Percentiles rank a stretch among this genome's conserved stretches.
Evolutionary conservation across 2,888 invertebrate species (phyloP).

Genomic region (Temnothorax unifasciatus): DNA sequence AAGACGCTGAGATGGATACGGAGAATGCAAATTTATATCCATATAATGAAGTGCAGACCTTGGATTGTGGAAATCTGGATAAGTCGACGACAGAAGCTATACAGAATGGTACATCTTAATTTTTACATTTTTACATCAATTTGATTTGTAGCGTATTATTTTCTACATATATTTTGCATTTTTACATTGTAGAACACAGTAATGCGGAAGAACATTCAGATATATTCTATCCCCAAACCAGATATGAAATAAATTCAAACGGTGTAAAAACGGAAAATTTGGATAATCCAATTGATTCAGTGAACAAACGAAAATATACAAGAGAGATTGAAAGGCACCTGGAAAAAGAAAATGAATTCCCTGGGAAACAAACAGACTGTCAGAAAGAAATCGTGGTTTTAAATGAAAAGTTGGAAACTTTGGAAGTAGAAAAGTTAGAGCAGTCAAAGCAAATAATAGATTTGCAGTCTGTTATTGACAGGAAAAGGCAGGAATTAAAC

Average conservation of each 20-base stretch:
- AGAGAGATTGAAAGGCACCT: slow-evolving; percentile 65
- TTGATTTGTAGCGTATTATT: not conserved
- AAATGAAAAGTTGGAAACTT: slow-evolving; percentile 86
- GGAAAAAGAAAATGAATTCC: slow-evolving; percentile 64
- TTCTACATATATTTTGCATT: not conserved
- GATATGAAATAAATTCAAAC: slow-evolving; percentile 42
- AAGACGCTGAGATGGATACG: slow-evolving; percentile 48
- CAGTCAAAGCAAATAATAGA: slow-evolving; percentile 85
- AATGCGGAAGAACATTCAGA: slow-evolving; percentile 13
- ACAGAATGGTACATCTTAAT: slow-evolving; percentile 57
- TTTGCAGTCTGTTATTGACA: slow-evolving; percentile 82
- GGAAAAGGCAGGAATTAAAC: slow-evolving; percentile 80
- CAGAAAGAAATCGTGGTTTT: slow-evolving; percentile 84
- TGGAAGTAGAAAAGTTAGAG: slow-evolving; percentile 86
- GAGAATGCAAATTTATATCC: slow-evolving; percentile 60
- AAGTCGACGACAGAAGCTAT: slow-evolving; percentile 85
- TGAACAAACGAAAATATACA: slow-evolving; percentile 60
- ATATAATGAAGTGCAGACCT: slow-evolving; percentile 14
- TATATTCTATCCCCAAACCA: slow-evolving; percentile 23
- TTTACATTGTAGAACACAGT: slow-evolving; percentile 51
- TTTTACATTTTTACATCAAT: not conserved
- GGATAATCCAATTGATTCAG: slow-evolving; percentile 47
- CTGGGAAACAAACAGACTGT: slow-evolving; percentile 85
- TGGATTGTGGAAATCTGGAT: slow-evolving; percentile 31
- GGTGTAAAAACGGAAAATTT: slow-evolving; percentile 33